Base-by-base conservation (phyloP, 2,113 vertebrate genomes). In the Nycticebus coucang region DNA sequence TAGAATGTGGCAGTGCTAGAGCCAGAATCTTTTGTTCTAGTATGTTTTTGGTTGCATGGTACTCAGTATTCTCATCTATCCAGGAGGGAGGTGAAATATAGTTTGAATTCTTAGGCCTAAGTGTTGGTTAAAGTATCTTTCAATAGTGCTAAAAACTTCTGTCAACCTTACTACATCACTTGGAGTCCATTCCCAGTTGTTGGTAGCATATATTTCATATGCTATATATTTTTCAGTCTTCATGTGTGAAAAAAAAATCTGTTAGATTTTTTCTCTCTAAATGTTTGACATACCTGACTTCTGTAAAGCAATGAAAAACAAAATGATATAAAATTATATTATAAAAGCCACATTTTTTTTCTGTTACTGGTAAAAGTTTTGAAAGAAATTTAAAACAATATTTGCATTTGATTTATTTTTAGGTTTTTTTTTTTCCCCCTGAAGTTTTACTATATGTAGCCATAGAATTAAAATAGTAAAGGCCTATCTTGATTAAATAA, bases 401-500 rank as follows among this genome's bases (percentile, higher is more conserved):
- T 90, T 96, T 96, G 2, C 24, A 64, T 93, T 91, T 90, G 35
- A 55, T 28, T 30, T 18, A 94, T 93, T 96, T 97, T 87, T 86
- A 83, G 75, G 7, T 80, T 94, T 97, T 96, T 97, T 57, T 86
- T 93, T 97, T 57, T 86, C 91, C 15, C 14, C 60, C 50, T 90
- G 37, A 92, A 96, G 24, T 89, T 97, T 95, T 80, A 92, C 55
- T 96, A 2, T 87, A n/a, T 83, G 59, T 89, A 92, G 50, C 41
- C 33, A 60, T 79, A 89, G 30, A 87, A 82, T 91, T 75, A 83
- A 89, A 89, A 96, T 95, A 94, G 84, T 96, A 57, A 96, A 94
- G 92, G 74, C 71, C 30, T 95, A 97, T 90, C 66, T 94, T 94
- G 62, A 80, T 97, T 95, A 97, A 98, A 95, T 93, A 81, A 97